phyloP scores from a whole-genome alignment of 2,888 invertebrate species.

The Trachelus iudaicus region DNA sequence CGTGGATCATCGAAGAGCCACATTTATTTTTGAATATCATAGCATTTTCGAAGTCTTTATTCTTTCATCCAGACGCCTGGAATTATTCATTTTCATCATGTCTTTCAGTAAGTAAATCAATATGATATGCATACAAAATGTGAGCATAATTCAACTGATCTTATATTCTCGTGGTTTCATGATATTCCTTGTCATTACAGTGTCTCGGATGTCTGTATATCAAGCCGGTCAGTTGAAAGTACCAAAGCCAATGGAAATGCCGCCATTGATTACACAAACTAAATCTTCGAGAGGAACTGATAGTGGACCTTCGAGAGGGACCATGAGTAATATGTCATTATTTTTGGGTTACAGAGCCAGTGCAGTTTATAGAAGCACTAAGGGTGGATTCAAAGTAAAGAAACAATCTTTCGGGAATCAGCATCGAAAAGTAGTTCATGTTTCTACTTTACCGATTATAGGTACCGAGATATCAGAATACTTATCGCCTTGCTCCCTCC shows the following conservation, averaged over 20 bases:
- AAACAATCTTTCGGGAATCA: neutral
- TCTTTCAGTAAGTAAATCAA: neutral
- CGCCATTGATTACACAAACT: neutral
- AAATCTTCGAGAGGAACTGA: neutral
- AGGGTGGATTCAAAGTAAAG: constrained; percentile 13
- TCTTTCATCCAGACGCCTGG: neutral
- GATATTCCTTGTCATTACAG: neutral
- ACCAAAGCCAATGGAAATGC: neutral
- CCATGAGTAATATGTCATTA: neutral
- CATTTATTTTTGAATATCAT: neutral
- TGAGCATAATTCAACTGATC: neutral
- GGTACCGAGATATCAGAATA: constrained; percentile 53
- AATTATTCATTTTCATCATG: neutral
- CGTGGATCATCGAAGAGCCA: neutral
- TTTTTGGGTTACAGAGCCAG: neutral
- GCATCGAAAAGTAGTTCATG: neutral
- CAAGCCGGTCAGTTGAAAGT: neutral
- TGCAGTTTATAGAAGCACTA: constrained; percentile 1
- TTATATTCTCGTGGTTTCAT: neutral
- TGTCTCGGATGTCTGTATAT: neutral
- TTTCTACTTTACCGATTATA: constrained; percentile 14
- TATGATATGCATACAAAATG: neutral
- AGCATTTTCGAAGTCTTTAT: neutral
- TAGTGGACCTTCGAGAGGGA: neutral
- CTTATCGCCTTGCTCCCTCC: constrained; percentile 41